Evolutionary conservation across 2,797 vertebrate species (phyloP), one percentile per base, ranked within the genome.

Genomic region (Anguilla obscura): DNA sequence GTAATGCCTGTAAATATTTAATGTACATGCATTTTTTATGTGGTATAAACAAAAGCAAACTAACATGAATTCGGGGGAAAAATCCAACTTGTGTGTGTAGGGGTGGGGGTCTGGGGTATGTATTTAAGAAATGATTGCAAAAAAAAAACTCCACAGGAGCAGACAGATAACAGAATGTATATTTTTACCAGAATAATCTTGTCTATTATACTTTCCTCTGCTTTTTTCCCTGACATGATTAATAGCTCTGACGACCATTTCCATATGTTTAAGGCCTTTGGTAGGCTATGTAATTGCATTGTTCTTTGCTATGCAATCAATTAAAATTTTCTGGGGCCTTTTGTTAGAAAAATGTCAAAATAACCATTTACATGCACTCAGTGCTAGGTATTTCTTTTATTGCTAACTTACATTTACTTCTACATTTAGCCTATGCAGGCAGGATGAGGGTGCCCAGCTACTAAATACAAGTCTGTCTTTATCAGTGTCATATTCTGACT

Each of bases 141-240:
- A 69, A 69, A 36, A 27, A 69, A n/a, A 45, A 45, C 40, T 45
- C 40, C 40, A 45, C 1, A 6, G 63, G 10, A 69, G 9, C 63
- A 69, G n/a, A 16, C 16, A 69, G 63, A 0, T 69, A 69, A 27
- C 24, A 69, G 63, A 69, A 10, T 76, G 71, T 10, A 21, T 82
- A 82, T 24, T 82, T 33, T 82, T 45, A 48, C 27, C 8, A 82
- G 79, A 82, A 82, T 82, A 3, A 50, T 45, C 82, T 30, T 88
- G 86, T 89, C 85, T 85, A 89, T 90, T 50, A 86, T 80, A 52
- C 87, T 88, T 83, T 58, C 24, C 27, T 88, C 36, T 63, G 82
- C 60, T 90, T 84, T 86, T 80, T 56, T 58, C 74, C 66, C 87
- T 88, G 86, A n/a, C 86, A 84, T 86, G 89, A 92, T 92, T 91